Conservation (phyloP, 2,113 vertebrate species). For the Scopus umbretta region DNA sequence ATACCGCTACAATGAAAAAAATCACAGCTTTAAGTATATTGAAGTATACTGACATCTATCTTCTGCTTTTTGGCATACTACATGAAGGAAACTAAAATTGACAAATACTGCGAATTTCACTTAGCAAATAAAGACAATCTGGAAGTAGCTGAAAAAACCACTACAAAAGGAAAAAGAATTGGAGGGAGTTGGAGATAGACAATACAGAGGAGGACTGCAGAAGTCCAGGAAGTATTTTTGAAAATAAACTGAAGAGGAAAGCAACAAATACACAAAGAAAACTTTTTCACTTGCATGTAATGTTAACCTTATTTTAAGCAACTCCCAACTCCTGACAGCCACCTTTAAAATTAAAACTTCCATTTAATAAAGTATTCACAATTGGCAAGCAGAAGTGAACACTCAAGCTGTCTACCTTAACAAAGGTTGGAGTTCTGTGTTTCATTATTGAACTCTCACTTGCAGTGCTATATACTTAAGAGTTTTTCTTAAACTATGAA, state of each 20-base stretch:
- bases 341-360: not conserved
- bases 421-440: not conserved
- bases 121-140: not conserved
- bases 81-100: not conserved
- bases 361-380: not conserved
- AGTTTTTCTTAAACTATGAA: not conserved
- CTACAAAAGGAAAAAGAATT: not conserved
- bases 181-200: not conserved
- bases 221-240: not conserved
- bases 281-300: not conserved
- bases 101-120: not conserved
- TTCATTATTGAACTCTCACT: not conserved
- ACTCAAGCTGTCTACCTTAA: not conserved
- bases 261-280: not conserved
- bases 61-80: not conserved
- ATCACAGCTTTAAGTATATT: not conserved
- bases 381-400: not conserved
- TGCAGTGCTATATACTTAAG: not conserved
- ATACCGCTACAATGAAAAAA: not conserved
- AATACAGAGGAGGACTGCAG: not conserved
- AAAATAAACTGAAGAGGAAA: not conserved
- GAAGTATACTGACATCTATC: not conserved
- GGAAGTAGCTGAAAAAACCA: not conserved
- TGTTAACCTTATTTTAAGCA: not conserved
- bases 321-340: not conserved